A percentile compares a stretch with the other conserved stretches of the same genome.
Conservation (phyloP, 2,888 invertebrate species). For the Leptogaster cylindrica region DNA sequence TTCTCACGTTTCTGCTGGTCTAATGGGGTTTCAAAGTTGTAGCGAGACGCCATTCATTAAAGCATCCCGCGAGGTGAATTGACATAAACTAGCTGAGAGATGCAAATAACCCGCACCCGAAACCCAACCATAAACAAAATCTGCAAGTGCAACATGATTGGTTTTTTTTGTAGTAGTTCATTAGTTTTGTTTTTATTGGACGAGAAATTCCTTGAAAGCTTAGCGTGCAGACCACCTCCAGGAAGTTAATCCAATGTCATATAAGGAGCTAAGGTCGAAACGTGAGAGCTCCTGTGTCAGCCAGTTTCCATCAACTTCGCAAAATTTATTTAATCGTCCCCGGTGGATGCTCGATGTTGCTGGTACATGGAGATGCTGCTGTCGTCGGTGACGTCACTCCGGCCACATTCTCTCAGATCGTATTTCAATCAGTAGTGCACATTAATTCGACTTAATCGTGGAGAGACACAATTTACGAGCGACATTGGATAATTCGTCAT, state of each 20-base stretch:
- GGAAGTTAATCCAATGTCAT: not conserved
- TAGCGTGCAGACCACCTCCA: not conserved
- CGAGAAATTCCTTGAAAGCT: not conserved
- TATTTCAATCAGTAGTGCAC: slow-evolving; percentile 23
- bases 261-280: not conserved
- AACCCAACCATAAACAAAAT: not conserved
- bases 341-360: not conserved
- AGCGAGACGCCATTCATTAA: slow-evolving; percentile 26
- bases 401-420: slow-evolving; percentile 1
- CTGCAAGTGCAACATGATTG: not conserved
- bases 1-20: slow-evolving; percentile 28
- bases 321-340: not conserved
- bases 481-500: slow-evolving; percentile 18
- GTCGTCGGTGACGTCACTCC: slow-evolving; percentile 3
- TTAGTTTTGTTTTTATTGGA: not conserved
- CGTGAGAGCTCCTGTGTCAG: slow-evolving; percentile 16
- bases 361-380: slow-evolving; percentile 1
- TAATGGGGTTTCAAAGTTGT: not conserved
- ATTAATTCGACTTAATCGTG: slow-evolving; percentile 28
- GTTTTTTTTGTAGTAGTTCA: slow-evolving; percentile 8
- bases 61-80: slow-evolving; percentile 2
- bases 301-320: not conserved
- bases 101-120: not conserved
- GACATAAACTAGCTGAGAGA: slow-evolving; percentile 14
- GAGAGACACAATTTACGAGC: slow-evolving; percentile 30